Evolutionary conservation across 2,797 vertebrate genomes (phyloP), one percentile per base, ranked within the genome.

Genomic region (Hoplostethus mediterraneus): DNA sequence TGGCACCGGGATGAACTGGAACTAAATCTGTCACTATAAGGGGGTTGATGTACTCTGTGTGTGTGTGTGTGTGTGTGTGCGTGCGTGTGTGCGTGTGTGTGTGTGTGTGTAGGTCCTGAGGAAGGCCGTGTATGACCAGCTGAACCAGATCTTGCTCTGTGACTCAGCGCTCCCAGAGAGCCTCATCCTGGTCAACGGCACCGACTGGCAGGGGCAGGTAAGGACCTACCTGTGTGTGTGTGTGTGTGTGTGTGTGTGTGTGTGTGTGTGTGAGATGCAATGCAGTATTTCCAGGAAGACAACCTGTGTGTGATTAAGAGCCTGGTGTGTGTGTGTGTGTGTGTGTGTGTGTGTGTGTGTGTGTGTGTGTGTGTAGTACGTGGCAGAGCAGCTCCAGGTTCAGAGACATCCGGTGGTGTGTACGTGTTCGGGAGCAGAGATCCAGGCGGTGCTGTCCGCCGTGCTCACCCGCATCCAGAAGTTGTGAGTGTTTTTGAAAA

Each of bases 181-280:
- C 36, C 95, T 99, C 7, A 97, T 99, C 85, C 87, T 99, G 72
- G 96, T 99, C 72, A 97, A 96, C 30, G 94, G 95, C 0, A 92
- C 95, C 0, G 98, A 99, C 87, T 99, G 98, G 98, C 97, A 98
- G 86, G 98, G 98, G n/a, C 97, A 99, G 97, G 98, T 99, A 80
- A 56, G 2, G 69, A 21, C 21, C 21, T 21, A 21, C 21, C 21
- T 66, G 48, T 58, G 36, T 72, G 61, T 67, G 56, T 63, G 44
- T 71, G 28, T 65, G 51, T 62, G 64, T 63, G 49, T 62, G 62
- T 56, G 53, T 67, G 75, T 16, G 25, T 58, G 25, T 58, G 5
- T 5, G 8, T 42, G 72, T 47, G 1, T 21, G 21, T 21, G 21
- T 21, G 21, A 21, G 21, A 21, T 21, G 21, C 21, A 21, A 21